Conservation (phyloP, 2,113 vertebrate genomes). For the Toxotes jaculatrix region DNA sequence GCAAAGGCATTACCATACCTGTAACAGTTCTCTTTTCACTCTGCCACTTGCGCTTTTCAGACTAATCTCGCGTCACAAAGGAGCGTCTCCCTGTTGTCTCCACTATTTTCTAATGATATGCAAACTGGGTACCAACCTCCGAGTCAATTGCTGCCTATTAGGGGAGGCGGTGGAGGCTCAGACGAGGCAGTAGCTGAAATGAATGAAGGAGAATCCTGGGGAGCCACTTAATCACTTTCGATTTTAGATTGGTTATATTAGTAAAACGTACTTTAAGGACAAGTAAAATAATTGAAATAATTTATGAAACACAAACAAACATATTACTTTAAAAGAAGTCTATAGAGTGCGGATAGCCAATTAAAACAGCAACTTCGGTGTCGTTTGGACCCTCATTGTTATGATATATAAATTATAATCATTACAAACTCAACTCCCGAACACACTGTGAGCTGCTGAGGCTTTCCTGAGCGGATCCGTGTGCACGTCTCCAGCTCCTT, state of each 20-base stretch:
- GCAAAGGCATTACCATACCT: constrained; percentile 62
- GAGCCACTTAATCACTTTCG: constrained; percentile 55
- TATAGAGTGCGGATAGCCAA: neutral
- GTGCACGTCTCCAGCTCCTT: constrained; percentile 36
- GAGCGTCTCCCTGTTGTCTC: constrained; percentile 68
- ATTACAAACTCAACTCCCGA: neutral
- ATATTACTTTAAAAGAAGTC: neutral
- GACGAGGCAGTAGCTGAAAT: constrained; percentile 18
- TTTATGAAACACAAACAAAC: neutral
- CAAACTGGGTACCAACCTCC: constrained; percentile 59
- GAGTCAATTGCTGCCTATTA: constrained; percentile 39
- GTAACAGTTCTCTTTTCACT: constrained; percentile 55
- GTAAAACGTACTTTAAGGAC: neutral
- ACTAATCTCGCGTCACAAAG: constrained; percentile 72
- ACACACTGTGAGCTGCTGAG: neutral
- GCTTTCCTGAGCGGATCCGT: constrained; percentile 1
- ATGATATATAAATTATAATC: neutral
- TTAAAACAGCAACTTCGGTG: neutral
- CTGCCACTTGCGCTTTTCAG: constrained; percentile 73
- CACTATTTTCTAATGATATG: constrained; percentile 77
- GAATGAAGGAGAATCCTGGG: constrained; percentile 9
- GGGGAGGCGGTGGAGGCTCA: constrained; percentile 22
- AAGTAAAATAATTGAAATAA: neutral
- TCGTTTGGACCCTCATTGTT: neutral
- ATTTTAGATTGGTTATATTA: constrained; percentile 22